Evolutionary conservation across 1,140 invertebrate genomes (phyloP), one percentile per base, ranked within the genome.

Genomic region (Caenorhabditis remanei): DNA sequence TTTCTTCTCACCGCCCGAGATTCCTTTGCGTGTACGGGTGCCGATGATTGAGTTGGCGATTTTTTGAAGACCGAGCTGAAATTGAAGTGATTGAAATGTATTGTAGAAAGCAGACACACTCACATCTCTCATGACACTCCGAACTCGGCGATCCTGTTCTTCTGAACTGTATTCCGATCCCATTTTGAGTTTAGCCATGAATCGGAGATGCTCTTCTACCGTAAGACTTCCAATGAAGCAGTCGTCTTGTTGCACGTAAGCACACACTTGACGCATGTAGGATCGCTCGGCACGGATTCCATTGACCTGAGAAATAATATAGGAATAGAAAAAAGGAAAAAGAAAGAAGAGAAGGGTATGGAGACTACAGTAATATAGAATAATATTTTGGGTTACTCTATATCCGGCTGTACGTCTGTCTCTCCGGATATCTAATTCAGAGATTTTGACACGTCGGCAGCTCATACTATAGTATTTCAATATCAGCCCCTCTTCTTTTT

Each of bases 1-100:
- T 93, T 97, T 98, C 94, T 96, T 96, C 94, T 99, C 97, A 0
- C 97, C 97, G 19, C 97, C 97, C 0, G 97, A 98, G 43, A 99
- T 96, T 0, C 97, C 97, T 94, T 97, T 97, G 0, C 96, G 93
- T 65, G 95, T 96, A 0, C 96, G 95, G 85, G 96, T 95, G 1
- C 96, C 96, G 88, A 98, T 98, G 19, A 96, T 94, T 14, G 96
- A 97, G 90, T 95, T 87, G 21, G 93, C 93, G 90, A 94, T 94
- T 84, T 94, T 93, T 58, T 90, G 91, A 4, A 97, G 93, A 0
- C 96, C 95, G 16, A 97, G 89, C 95, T 93, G 95, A 95, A 92
- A 53, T n/a, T 71, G 0, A 92, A 53, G 2, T 71, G 0, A 21
- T 53, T 75, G 50, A 58, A 21, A 83, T 32, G 32, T 32, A 32